Evolutionary conservation across 2,113 vertebrate genomes (phyloP), one percentile per base, ranked within the genome.

Genomic region (Gnathonemus longibarbis): DNA sequence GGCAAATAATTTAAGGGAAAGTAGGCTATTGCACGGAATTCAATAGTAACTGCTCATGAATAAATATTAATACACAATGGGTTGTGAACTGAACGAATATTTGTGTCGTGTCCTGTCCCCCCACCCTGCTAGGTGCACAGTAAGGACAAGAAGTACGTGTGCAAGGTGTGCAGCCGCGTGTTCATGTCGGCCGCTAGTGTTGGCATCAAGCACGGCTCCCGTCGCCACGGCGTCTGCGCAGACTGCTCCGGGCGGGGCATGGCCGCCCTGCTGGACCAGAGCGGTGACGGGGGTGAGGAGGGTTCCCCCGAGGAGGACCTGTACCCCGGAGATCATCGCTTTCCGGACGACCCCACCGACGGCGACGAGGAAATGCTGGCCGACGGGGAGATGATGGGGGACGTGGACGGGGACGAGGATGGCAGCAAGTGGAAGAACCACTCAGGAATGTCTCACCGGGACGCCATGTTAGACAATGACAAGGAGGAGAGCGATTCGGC

Each of bases 71-170:
- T 31, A 27, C 62, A 31, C 62, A 31, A 10, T 66, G 62, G 77
- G 42, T 27, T 74, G n/a, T 31, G 45, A 21, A 13, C 49, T 21
- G 24, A 27, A 6, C 13, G 24, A 50, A 52, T 42, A n/a, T 62
- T 3, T 66, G 39, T 35, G 84, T 50, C 3, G 19, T 46, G 49
- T 58, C 21, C 21, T 21, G 83, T n/a, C 17, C 19, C 21, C 35
- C 5, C 17, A 48, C 56, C 19, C 48, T 31, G 31, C 80, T 95
- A 99, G 98, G 98, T 99, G 6, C 98, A 99, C 97, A 99, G 98
- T 95, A 99, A 99, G 93, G 98, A 99, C 89, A 99, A 99, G 93
- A 99, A 99, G 91, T 99, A 99, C 0, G 98, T 99, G 56, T 99
- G 98, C 93, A 99, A 99, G 93, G 97, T 99, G 49, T 99, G 98